Evolutionary conservation across 2,113 vertebrate genomes (phyloP), one percentile per base, ranked within the genome.

Genomic region (Oreochromis niloticus): DNA sequence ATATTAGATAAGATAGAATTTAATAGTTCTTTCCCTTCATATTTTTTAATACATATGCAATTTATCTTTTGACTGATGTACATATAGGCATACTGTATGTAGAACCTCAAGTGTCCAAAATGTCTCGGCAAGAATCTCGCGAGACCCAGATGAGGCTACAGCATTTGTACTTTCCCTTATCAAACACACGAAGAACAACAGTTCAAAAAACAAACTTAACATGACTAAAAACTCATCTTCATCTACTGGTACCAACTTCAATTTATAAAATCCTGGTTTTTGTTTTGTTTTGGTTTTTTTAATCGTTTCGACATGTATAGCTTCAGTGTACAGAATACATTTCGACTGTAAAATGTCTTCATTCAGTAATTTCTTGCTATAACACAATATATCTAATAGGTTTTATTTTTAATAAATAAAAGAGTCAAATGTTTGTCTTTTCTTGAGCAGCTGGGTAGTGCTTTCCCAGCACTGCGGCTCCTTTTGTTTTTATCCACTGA

Each of bases 401-500:
- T 88, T 90, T 91, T n/a, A 84, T 39, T 22, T 95, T 94, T 80
- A 93, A 96, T 95, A 95, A 94, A 96, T 95, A 94, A 91, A 32
- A 87, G 73, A 48, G 80, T 68, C 71, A 75, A 61, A 57, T 80
- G 63, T 83, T 88, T 66, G 75, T 86, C 19, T 82, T 86, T 91
- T 68, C 83, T 81, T 59, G 48, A 83, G 88, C 86, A 79, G 80
- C 83, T 85, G 85, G 87, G 57, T 83, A 57, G 56, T 12, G 14
- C 82, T 90, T 89, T 73, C 85, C 81, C 89, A 57, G 86, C 48
- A 2, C 71, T 30, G 39, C 46, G 13, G 73, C 68, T 87, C 85
- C 78, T 83, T 80, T 81, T 81, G 12, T 61, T 73, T 88, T 54
- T 22, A 73, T 88, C 63, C 83, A 84, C 81, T 39, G 14, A 82